Evolutionary conservation across 2,888 invertebrate genomes (phyloP).

Genomic region (Cetonia aurata): DNA sequence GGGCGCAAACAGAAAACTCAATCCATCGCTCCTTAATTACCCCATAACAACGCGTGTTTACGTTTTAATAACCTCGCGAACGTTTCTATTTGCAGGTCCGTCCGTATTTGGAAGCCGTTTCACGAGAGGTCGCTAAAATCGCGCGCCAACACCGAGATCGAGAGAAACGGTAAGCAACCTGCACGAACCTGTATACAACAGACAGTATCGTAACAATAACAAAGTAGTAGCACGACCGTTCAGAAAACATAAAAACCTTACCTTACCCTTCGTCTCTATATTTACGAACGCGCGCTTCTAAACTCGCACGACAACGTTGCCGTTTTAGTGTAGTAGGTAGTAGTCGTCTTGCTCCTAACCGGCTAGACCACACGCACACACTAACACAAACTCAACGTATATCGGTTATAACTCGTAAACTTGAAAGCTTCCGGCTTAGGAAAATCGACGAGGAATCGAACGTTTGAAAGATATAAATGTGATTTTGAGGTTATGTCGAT

Average conservation of each 20-base stretch:
- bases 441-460: neutral
- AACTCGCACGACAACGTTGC: neutral
- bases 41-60: conserved; percentile 40
- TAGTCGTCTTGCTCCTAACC: conserved; percentile 13
- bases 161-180: conserved; percentile 24
- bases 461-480: neutral
- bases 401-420: neutral
- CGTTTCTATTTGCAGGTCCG: conserved; percentile 41
- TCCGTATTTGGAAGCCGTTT: conserved; percentile 36
- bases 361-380: conserved; percentile 27
- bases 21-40: conserved; percentile 38
- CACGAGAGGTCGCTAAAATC: conserved; percentile 44
- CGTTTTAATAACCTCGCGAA: conserved; percentile 31
- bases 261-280: conserved; percentile 31
- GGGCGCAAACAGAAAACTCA: conserved; percentile 35
- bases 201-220: neutral
- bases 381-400: conserved; percentile 1
- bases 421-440: conserved; percentile 11
- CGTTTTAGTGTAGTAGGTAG: neutral
- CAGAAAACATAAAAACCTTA: conserved; percentile 22
- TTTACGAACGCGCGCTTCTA: conserved; percentile 23
- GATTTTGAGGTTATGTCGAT: no score
- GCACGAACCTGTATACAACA: neutral
- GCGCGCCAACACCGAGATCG: neutral
- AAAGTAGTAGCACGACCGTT: conserved; percentile 16